These are phyloP conservation scores for Rhyzopertha dominica DNA, from an alignment of 1,140 invertebrate genomes.

Conservation along the genomic window DNA sequence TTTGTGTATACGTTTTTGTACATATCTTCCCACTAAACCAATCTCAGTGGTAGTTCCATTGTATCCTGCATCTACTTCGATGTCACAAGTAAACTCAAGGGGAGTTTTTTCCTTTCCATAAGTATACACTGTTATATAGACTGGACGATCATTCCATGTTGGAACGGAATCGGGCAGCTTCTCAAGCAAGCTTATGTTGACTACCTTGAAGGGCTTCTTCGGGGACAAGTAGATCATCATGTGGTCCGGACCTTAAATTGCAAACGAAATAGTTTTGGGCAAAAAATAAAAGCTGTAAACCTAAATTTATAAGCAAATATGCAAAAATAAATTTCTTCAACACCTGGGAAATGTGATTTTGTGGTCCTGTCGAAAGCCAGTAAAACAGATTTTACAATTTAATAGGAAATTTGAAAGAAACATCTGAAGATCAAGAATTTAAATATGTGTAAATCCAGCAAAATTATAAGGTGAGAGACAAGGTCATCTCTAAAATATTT, in stretches of 20 bases:
- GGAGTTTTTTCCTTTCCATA: constrained; percentile 27
- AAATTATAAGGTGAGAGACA: no score
- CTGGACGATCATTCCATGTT: constrained; percentile 27
- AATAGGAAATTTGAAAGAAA: not conserved
- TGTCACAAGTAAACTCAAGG: constrained; percentile 32
- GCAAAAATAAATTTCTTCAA: no score
- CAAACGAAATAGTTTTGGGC: constrained; percentile 6
- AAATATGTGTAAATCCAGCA: no score
- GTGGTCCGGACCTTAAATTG: constrained; percentile 32
- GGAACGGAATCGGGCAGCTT: constrained; percentile 16
- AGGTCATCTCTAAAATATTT: no score
- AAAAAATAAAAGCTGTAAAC: not conserved
- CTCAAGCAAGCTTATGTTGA: constrained; percentile 32
- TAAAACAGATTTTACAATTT: not conserved
- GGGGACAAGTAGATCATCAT: constrained; percentile 36
- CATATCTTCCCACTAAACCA: constrained; percentile 30
- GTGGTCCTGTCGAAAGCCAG: no score
- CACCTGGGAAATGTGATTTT: no score
- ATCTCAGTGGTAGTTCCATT: constrained; percentile 31
- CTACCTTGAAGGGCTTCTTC: constrained; percentile 27
- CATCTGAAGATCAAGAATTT: no score
- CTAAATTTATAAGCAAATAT: not conserved
- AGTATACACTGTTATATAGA: constrained; percentile 35
- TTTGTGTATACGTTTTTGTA: constrained; percentile 31
- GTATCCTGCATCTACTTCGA: constrained; percentile 21